Base-by-base conservation (phyloP, 2,113 vertebrate genomes). In the Notothenia coriiceps region DNA sequence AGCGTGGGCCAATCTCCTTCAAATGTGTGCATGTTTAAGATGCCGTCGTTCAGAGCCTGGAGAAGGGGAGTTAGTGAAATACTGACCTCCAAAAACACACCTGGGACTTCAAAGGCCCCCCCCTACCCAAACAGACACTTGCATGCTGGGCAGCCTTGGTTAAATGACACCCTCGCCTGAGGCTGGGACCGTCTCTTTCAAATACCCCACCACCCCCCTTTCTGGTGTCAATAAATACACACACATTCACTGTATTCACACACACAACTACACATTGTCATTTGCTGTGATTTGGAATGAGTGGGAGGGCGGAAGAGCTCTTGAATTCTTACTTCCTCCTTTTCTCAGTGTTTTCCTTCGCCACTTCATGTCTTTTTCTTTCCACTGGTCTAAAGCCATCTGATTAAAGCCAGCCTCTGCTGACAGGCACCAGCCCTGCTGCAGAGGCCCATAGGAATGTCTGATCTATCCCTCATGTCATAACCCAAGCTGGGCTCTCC, bases 71-170 rank as follows among this genome's bases (percentile, higher is more conserved):
- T 79, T 43, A 62, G 84, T 69, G 83, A 88, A 83, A 83, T 66
- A 65, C 87, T 91, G 92, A 93, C 90, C 87, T 89, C 85, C 88
- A 89, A 35, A 92, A 87, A 89, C 89, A 92, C 93, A 94, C 93
- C 94, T 95, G 93, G 88, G 59, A 93, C 93, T 94, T 95, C 93
- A 95, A 95, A 95, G 92, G 61, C 60, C 68, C 57, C 61, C 70
- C 50, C 76, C 68, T 80, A 86, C 79, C 86, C 87, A 89, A 80
- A 91, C 64, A 90, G 79, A 90, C 91, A 83, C 85, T 83, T 50
- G 51, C 92, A 89, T 88, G 90, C 91, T 90, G 89, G 80, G 90
- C 82, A 84, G 70, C 82, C 68, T 76, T 70, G 62, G 86, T 83
- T 82, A 92, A 88, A 83, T 91, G 94, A 93, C 92, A 92, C 91